Conservation (phyloP, 1,140 invertebrate species). For the Brachionus manjavacas region DNA sequence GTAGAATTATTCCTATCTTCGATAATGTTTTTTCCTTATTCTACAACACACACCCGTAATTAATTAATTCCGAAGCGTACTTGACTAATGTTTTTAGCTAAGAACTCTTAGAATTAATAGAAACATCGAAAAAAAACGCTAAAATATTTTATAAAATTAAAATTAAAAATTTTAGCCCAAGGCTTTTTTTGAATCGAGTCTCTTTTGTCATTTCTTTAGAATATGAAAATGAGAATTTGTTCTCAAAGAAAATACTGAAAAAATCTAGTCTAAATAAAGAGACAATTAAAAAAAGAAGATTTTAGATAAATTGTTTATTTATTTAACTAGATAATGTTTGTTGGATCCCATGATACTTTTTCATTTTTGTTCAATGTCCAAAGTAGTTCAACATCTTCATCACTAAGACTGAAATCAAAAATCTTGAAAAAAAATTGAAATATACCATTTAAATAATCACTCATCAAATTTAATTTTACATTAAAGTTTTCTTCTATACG, state of each 20-base stretch:
- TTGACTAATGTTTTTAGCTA: neutral
- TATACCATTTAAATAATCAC: neutral
- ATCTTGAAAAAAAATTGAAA: neutral
- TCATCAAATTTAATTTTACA: constrained; percentile 46
- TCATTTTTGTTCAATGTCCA: constrained; percentile 30
- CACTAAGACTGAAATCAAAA: constrained; percentile 3
- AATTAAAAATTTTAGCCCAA: too few relatives aligned
- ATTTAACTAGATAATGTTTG: constrained; percentile 12
- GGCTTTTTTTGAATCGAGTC: too few relatives aligned
- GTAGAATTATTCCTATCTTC: neutral
- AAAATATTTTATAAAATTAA: too few relatives aligned
- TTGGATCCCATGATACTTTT: constrained; percentile 38
- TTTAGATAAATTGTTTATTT: neutral
- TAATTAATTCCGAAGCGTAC: neutral
- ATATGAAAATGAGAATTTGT: too few relatives aligned
- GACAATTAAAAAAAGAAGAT: neutral
- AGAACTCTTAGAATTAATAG: neutral
- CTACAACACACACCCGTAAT: neutral
- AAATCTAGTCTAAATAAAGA: neutral
- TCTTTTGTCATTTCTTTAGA: neutral
- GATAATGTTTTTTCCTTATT: neutral
- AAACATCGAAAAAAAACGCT: neutral
- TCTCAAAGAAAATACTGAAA: neutral
- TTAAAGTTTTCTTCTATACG: constrained; percentile 51
- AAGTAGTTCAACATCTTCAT: neutral